These are phyloP conservation scores for Momotus momota DNA, from an alignment of 2,797 vertebrate species.

Conservation along the genomic window DNA sequence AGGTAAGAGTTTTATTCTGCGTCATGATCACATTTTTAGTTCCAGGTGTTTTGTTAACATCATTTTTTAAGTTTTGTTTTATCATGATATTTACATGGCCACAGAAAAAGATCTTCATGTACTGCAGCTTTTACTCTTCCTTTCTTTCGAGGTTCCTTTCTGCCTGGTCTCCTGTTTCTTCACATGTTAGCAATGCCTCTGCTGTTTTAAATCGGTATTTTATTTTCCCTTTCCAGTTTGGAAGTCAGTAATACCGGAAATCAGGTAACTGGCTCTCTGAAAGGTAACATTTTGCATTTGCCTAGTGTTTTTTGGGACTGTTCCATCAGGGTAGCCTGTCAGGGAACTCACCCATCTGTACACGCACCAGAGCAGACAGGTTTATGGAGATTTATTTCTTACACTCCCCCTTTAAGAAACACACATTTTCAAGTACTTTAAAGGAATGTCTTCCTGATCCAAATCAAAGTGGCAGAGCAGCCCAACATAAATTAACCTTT, in stretches of 20 bases:
- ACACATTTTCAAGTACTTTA: background rate
- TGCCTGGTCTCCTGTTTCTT: background rate
- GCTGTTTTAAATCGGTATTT: background rate
- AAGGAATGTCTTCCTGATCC: background rate
- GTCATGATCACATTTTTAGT: background rate
- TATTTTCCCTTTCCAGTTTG: conserved; percentile 78
- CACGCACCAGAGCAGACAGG: background rate
- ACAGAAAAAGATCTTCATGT: background rate
- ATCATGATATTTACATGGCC: background rate
- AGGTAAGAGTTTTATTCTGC: conserved; percentile 62
- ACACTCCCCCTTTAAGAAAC: background rate
- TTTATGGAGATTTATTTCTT: background rate
- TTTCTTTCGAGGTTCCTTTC: background rate
- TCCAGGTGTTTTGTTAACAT: background rate
- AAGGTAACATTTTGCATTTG: background rate
- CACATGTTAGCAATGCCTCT: background rate
- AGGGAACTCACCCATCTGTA: background rate
- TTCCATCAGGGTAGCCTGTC: background rate
- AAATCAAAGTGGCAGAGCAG: background rate
- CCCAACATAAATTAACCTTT: background rate
- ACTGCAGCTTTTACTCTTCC: background rate
- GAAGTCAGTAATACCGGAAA: conserved; percentile 42
- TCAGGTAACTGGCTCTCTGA: conserved; percentile 69
- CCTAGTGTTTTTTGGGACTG: background rate
- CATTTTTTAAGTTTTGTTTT: background rate